phyloP scores from a whole-genome alignment of 2,797 vertebrate species.

The Rhinophrynus dorsalis region DNA sequence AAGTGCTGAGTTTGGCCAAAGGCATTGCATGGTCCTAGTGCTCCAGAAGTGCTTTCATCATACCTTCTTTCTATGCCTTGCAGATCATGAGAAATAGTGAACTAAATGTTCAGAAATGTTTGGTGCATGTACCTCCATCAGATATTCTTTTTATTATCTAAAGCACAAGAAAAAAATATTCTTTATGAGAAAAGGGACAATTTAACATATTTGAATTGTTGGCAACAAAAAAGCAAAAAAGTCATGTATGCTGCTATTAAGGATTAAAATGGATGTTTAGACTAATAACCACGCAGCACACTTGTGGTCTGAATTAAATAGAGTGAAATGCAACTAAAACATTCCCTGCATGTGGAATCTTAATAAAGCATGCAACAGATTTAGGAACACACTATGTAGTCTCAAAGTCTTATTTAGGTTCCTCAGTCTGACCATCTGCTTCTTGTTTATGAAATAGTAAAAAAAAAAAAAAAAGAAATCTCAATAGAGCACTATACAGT shows the following conservation, averaged over 20 bases:
- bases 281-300: not conserved
- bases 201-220: not conserved
- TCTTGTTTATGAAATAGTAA: conserved; percentile 32
- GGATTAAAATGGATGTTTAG: not conserved
- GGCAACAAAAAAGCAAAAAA: not conserved
- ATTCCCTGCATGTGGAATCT: not conserved
- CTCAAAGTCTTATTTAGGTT: conserved; percentile 8
- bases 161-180: too few species aligned
- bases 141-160: too few species aligned
- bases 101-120: too few species aligned
- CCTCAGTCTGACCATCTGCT: conserved; percentile 34
- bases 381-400: not conserved
- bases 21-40: too few species aligned
- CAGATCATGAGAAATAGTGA: too few species aligned
- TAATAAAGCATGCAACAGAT: conserved; percentile 14
- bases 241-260: not conserved
- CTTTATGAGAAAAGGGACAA: too few species aligned
- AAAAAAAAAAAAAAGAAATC: conserved; percentile 8
- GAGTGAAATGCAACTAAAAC: not conserved
- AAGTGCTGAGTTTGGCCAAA: too few species aligned
- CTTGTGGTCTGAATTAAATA: conserved; percentile 1
- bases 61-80: too few species aligned
- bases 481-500: conserved; percentile 20
- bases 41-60: too few species aligned
- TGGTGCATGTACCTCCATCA: too few species aligned